These are phyloP conservation scores for Danio albolineatus DNA, from an alignment of 2,797 vertebrate species.

Conservation along the genomic window DNA sequence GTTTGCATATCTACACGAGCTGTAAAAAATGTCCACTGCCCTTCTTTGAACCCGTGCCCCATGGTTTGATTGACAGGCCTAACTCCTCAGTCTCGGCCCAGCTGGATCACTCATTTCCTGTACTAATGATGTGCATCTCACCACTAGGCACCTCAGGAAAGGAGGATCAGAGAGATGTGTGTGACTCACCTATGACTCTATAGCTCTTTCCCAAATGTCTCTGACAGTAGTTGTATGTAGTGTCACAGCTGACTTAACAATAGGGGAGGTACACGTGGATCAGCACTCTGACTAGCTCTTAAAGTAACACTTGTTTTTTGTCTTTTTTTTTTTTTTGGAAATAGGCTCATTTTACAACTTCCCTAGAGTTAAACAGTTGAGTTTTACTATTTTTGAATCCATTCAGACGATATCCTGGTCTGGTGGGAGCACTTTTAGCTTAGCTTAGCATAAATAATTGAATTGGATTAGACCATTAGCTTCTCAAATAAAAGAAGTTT, in stretches of 20 bases:
- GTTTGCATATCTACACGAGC: not conserved
- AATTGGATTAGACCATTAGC: too few species aligned
- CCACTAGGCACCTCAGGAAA: slow-evolving; percentile 46
- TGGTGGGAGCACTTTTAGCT: too few species aligned
- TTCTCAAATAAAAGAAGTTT: too few species aligned
- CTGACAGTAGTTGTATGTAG: not conserved
- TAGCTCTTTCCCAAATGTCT: slow-evolving; percentile 37
- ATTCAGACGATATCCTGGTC: too few species aligned
- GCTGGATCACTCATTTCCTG: slow-evolving; percentile 47
- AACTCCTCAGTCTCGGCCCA: slow-evolving; percentile 8
- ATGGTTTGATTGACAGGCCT: slow-evolving; percentile 9
- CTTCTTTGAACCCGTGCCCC: not conserved
- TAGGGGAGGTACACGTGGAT: not conserved
- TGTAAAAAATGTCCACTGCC: slow-evolving; percentile 4
- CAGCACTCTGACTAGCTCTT: not conserved
- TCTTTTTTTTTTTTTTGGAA: too few species aligned
- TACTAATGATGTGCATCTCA: slow-evolving; percentile 40
- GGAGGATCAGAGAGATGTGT: slow-evolving; percentile 43
- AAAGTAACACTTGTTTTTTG: too few species aligned
- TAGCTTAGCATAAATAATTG: too few species aligned
- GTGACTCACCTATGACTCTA: slow-evolving; percentile 52
- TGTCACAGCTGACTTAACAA: slow-evolving; percentile 29
- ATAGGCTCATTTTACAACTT: too few species aligned
- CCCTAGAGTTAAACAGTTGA: too few species aligned
- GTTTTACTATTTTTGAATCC: too few species aligned